Percentiles rank a stretch among this genome's conserved stretches.
Conservation (phyloP, 2,797 vertebrate species). For the Pelobates cultripes region DNA sequence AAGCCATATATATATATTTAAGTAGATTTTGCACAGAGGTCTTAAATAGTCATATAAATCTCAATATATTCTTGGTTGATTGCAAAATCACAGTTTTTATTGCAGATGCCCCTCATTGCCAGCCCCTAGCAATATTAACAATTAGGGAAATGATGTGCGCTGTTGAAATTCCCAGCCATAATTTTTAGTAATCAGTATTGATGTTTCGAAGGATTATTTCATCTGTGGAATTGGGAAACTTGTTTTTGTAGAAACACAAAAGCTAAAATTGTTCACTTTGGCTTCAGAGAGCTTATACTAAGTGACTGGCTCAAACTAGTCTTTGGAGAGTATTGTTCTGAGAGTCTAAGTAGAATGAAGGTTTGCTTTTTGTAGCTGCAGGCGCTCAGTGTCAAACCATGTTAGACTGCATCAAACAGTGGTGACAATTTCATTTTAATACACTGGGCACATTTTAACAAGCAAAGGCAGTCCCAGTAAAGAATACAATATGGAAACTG, state of each 20-base stretch:
- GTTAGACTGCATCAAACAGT: conserved; percentile 68
- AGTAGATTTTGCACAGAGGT: no score
- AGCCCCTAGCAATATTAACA: neutral
- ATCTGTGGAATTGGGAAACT: conserved; percentile 28
- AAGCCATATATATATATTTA: no score
- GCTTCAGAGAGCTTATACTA: conserved; percentile 73
- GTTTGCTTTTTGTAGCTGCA: conserved; percentile 73
- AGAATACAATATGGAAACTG: conserved; percentile 62
- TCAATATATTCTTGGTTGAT: neutral
- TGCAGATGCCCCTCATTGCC: neutral
- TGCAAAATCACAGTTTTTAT: neutral
- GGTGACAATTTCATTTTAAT: conserved; percentile 77
- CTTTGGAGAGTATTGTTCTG: conserved; percentile 70
- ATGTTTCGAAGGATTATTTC: neutral
- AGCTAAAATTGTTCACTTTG: conserved; percentile 65
- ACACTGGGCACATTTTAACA: conserved; percentile 68
- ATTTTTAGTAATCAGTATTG: neutral
- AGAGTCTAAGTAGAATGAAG: conserved; percentile 74
- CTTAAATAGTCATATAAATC: no score
- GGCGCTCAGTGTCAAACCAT: conserved; percentile 69
- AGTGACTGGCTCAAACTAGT: conserved; percentile 64
- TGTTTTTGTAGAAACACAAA: conserved; percentile 59
- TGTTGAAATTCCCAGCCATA: neutral
- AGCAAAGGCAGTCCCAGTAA: conserved; percentile 65
- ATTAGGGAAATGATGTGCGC: neutral